phyloP scores from a whole-genome alignment of 1,140 invertebrate genomes.

The Aphelinus certus region DNA sequence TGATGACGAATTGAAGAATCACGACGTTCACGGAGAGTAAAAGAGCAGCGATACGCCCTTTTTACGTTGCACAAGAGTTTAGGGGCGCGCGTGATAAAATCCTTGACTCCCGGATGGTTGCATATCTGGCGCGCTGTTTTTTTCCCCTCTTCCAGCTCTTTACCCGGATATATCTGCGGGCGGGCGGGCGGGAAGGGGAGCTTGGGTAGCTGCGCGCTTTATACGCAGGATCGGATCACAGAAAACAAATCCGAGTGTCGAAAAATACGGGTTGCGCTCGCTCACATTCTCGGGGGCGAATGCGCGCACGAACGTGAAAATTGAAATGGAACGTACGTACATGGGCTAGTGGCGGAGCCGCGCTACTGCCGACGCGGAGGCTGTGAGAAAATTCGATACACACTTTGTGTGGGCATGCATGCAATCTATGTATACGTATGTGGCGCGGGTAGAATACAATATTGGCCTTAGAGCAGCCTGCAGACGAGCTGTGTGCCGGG shows the following conservation, averaged over 20 bases:
- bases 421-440: neutral
- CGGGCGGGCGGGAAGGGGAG: no score
- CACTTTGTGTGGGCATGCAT: neutral
- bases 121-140: no score
- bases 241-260: conserved; percentile 19
- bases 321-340: conserved; percentile 17
- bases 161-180: no score
- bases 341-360: neutral
- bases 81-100: no score
- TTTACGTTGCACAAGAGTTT: no score
- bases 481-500: neutral
- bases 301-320: conserved; percentile 12
- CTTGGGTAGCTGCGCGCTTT: no score
- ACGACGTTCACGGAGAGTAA: no score
- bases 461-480: neutral
- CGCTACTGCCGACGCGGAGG: neutral
- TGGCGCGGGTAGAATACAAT: neutral
- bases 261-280: neutral
- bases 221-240: neutral
- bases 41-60: no score
- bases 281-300: neutral
- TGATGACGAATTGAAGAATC: no score
- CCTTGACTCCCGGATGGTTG: no score
- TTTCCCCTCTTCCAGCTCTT: no score
- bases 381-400: conserved; percentile 8